phyloP scores from a whole-genome alignment of 1,140 invertebrate species.

The Littorina saxatilis region DNA sequence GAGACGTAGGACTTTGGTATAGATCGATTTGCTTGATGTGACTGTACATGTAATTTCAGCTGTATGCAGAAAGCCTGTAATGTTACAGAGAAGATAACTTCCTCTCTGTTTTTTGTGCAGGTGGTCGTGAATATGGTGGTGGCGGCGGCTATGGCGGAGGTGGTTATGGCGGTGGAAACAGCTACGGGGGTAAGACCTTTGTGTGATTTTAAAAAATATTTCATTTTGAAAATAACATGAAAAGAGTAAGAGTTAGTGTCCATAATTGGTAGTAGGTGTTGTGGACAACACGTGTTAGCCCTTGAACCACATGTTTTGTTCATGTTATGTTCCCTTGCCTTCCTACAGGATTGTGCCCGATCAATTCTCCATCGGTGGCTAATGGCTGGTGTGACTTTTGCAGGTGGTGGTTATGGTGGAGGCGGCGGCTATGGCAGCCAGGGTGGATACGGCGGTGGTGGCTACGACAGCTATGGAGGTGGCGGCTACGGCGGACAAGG shows the following conservation, averaged over 20 bases:
- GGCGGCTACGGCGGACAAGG: conserved; percentile 23
- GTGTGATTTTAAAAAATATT: neutral
- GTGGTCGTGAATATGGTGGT: conserved; percentile 40
- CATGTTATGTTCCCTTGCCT: no score
- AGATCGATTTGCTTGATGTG: no score
- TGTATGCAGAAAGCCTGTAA: no score
- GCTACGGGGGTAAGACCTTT: conserved; percentile 2
- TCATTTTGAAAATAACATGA: neutral
- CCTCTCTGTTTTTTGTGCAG: conserved; percentile 32
- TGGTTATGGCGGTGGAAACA: conserved; percentile 25
- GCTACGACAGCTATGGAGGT: conserved; percentile 28
- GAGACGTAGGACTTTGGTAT: no score
- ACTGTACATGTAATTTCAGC: no score
- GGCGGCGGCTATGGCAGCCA: conserved; percentile 14
- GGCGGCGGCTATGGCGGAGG: conserved; percentile 16
- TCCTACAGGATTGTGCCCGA: no score
- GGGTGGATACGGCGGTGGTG: conserved; percentile 30
- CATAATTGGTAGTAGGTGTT: neutral
- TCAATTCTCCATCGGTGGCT: no score
- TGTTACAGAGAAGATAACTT: no score
- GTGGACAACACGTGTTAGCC: no score
- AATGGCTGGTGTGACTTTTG: neutral
- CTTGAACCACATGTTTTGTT: no score
- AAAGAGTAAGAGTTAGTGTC: neutral
- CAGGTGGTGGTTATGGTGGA: conserved; percentile 44